Evolutionary conservation across 2,113 vertebrate genomes (phyloP), one percentile per base, ranked within the genome.

Genomic region (Piaya cayana): DNA sequence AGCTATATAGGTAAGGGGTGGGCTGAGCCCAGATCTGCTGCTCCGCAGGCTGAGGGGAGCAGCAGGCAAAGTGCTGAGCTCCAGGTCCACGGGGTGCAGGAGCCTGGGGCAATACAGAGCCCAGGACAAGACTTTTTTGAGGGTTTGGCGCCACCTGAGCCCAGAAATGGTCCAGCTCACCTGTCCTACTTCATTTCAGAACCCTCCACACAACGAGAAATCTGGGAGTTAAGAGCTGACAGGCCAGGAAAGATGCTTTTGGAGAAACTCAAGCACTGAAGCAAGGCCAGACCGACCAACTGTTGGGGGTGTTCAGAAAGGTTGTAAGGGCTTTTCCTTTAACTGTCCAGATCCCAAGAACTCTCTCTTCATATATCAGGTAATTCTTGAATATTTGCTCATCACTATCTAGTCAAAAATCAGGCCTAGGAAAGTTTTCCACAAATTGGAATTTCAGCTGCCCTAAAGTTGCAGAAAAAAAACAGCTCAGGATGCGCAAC

Each of bases 1-100:
- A 30, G 23, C 23, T 39, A 11, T 8, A 4, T 0, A 2, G 37
- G 23, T 10, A 18, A n/a, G 64, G n/a, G 19, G 1, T 0, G 1
- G 30, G 82, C 70, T 47, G 60, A 71, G 71, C 49, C 71, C 47
- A 2, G 26, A 19, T 2, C 74, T 4, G 71, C 52, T 1, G 72
- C 78, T 15, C 39, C 65, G 2, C 29, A 6, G 21, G 30, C 12
- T 9, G 36, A 15, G 37, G 4, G 60, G 32, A 56, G 25, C 59
- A 32, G 43, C 11, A 3, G 52, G 25, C 18, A 0, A 15, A 16
- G 75, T 0, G n/a, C 50, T 9, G 1, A 86, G 34, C 22, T 20
- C 37, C 23, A 6, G 6, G 5, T 4, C 39, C n/a, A 1, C 4
- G 3, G 30, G 8, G 18, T n/a, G 13, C 55, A 25, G 79, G 5